These are phyloP conservation scores for Emmelina monodactyla DNA, from an alignment of 2,888 invertebrate genomes.

Conservation along the genomic window DNA sequence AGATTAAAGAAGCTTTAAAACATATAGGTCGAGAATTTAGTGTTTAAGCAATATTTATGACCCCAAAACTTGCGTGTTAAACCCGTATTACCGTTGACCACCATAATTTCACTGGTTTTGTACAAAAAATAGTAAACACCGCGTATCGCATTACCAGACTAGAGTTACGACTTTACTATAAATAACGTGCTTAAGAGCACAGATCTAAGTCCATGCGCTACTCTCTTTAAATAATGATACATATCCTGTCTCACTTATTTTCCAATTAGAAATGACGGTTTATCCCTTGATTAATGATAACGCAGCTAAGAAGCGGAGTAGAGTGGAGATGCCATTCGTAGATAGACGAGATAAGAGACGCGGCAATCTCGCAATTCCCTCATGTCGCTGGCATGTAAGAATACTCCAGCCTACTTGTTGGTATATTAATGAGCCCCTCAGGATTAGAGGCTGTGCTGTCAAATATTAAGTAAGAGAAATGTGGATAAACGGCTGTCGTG, in stretches of 20 bases:
- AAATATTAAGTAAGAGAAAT: constrained; percentile 1
- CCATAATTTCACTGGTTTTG: too few relatives aligned
- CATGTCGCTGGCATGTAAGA: constrained; percentile 15
- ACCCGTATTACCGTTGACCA: too few relatives aligned
- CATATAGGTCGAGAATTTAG: too few relatives aligned
- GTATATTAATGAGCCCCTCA: constrained; percentile 25
- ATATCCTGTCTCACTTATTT: constrained; percentile 33
- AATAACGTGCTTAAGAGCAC: not conserved
- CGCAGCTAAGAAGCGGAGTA: constrained; percentile 29
- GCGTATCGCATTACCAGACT: not conserved
- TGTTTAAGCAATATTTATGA: too few relatives aligned
- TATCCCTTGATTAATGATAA: constrained; percentile 38
- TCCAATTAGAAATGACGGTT: constrained; percentile 45
- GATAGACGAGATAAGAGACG: constrained; percentile 33
- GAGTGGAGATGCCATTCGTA: constrained; percentile 26
- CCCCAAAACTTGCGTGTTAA: too few relatives aligned
- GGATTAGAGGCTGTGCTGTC: constrained; percentile 5
- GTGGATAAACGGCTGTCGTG: constrained; percentile 1
- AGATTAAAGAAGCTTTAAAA: too few relatives aligned
- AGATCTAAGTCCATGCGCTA: not conserved
- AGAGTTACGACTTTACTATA: not conserved
- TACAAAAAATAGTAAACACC: too few relatives aligned
- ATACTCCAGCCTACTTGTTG: constrained; percentile 22
- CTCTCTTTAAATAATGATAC: not conserved
- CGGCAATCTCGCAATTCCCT: constrained; percentile 24